phyloP scores from a whole-genome alignment of 2,888 invertebrate species.

The Nymphalis c-album region DNA sequence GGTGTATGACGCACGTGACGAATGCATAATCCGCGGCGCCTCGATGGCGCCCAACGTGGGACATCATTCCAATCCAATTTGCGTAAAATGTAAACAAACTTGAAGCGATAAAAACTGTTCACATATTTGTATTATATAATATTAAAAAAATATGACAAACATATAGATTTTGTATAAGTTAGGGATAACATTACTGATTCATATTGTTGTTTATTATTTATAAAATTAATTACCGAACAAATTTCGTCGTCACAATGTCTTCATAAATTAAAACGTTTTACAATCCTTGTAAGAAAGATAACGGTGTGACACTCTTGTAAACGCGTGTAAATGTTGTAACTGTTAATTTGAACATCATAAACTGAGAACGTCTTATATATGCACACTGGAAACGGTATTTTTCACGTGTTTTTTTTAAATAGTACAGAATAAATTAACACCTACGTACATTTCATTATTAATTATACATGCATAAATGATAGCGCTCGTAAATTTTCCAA shows the following conservation, averaged over 20 bases:
- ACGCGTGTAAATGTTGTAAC: slow-evolving; percentile 53
- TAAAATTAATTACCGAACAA: no score
- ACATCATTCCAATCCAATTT: slow-evolving; percentile 11
- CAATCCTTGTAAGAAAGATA: slow-evolving; percentile 36
- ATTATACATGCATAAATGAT: slow-evolving; percentile 6
- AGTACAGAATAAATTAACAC: slow-evolving; percentile 13
- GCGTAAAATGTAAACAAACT: neutral
- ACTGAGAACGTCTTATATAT: neutral
- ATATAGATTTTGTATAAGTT: no score
- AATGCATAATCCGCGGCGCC: slow-evolving; percentile 36
- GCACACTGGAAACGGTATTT: slow-evolving; percentile 34
- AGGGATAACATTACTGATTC: no score
- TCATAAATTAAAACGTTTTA: no score
- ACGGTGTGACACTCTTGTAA: slow-evolving; percentile 48
- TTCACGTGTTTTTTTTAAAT: slow-evolving; percentile 12
- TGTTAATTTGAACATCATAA: slow-evolving; percentile 44
- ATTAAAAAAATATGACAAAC: no score
- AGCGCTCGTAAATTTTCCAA: neutral
- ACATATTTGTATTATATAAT: no score
- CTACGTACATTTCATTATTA: slow-evolving; percentile 11
- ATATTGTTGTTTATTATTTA: no score
- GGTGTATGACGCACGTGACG: slow-evolving; percentile 44
- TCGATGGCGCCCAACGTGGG: slow-evolving; percentile 50
- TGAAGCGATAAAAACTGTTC: no score
- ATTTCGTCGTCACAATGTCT: no score